A percentile compares a stretch with the other conserved stretches of the same genome.
phyloP scores from a whole-genome alignment of 1,140 invertebrate genomes.

The Ceratoteleas bidentatus region DNA sequence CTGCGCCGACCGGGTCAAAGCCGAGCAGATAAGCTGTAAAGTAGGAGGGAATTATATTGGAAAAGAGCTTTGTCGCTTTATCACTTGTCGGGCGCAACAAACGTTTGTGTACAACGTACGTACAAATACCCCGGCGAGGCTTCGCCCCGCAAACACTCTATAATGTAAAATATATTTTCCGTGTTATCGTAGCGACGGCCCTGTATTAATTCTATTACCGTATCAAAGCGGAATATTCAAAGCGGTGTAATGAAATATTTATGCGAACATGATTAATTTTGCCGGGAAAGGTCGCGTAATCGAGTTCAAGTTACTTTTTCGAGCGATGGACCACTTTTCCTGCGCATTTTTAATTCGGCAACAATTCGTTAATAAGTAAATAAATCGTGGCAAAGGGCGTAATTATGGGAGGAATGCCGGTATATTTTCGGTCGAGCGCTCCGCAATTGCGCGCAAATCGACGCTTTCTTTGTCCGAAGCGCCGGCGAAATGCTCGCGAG shows the following conservation, averaged over 20 bases:
- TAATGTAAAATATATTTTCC: constrained; percentile 36
- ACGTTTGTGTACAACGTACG: constrained; percentile 71
- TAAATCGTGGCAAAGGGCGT: too few species aligned
- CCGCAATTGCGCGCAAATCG: too few species aligned
- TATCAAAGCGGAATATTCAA: constrained; percentile 5
- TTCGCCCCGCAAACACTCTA: constrained; percentile 29
- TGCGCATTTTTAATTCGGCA: too few species aligned
- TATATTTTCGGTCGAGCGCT: too few species aligned
- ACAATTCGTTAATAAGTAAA: too few species aligned
- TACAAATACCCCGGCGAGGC: constrained; percentile 70
- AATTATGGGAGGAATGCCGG: too few species aligned
- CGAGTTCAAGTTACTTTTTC: not conserved
- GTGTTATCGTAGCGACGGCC: constrained; percentile 6
- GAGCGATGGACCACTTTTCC: too few species aligned
- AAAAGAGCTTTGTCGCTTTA: constrained; percentile 73
- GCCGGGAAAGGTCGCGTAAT: not conserved
- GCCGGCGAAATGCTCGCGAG: too few species aligned
- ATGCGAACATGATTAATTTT: constrained; percentile 1
- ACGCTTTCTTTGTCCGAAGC: too few species aligned
- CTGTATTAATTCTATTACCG: constrained; percentile 18
- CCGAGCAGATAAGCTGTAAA: constrained; percentile 60
- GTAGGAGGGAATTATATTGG: constrained; percentile 70
- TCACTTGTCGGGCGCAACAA: constrained; percentile 68
- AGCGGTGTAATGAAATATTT: not conserved
- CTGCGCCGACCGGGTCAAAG: constrained; percentile 52